Conservation (phyloP, 2,113 vertebrate species). For the Origma solitaria region DNA sequence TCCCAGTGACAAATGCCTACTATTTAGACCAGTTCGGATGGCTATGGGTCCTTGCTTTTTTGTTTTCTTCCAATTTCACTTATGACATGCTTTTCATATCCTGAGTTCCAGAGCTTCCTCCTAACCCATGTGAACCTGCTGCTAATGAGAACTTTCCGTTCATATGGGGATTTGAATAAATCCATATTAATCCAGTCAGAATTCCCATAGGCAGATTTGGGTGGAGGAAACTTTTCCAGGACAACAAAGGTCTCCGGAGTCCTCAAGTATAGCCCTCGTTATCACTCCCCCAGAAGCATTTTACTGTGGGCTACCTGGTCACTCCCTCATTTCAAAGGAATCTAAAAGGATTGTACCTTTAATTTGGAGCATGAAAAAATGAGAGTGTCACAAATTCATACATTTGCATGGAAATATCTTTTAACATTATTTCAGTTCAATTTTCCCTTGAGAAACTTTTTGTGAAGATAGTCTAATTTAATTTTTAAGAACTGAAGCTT, state of each 20-base stretch:
- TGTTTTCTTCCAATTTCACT: not conserved
- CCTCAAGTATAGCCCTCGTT: not conserved
- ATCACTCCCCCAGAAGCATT: not conserved
- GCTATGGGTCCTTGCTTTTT: not conserved
- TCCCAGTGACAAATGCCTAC: not conserved
- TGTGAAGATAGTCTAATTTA: not conserved
- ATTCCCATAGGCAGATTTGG: not conserved
- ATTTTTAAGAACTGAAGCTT: not conserved
- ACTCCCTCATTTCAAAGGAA: not conserved
- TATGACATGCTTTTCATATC: not conserved
- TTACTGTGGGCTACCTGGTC: not conserved
- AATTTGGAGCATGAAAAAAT: not conserved
- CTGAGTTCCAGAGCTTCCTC: not conserved
- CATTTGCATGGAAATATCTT: not conserved
- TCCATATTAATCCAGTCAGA: not conserved
- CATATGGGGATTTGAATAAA: not conserved
- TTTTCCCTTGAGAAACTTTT: not conserved
- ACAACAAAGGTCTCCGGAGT: not conserved
- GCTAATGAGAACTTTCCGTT: not conserved
- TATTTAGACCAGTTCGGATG: not conserved
- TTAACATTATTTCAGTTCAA: not conserved
- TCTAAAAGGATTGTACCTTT: not conserved
- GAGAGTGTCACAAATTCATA: not conserved
- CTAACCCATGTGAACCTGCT: not conserved
- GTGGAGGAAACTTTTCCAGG: not conserved